Base-by-base conservation (phyloP, 2,888 invertebrate genomes). In the Patella ulyssiponensis region DNA sequence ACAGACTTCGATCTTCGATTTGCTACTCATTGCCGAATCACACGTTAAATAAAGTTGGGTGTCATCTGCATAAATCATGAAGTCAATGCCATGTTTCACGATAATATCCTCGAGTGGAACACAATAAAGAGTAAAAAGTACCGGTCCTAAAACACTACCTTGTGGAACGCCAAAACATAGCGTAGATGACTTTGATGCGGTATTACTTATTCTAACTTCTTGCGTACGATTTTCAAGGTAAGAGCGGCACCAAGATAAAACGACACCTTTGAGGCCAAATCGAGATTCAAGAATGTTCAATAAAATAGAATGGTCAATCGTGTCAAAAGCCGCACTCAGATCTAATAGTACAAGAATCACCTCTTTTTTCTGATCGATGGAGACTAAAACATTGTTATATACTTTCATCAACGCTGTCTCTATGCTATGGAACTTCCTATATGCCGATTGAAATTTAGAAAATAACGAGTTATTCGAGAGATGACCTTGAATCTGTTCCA, bases 1-100 rank as follows among this genome's bases (percentile, higher is more conserved):
- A 54, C 54, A 54, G 54, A 12, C n/a, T n/a, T n/a, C n/a, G n/a
- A n/a, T n/a, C 54, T 54, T 54, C 54, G 54, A 54, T 54, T 54
- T 54, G 54, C 54, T 54, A 54, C 54, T 54, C 54, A 54, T 54
- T 54, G 54, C 54, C 54, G 54, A 54, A 54, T 54, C 54, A 54
- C 54, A 54, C 15, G 54, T 54, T 54, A 54, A 54, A 54, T 54
- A 54, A 54, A 54, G 54, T 54, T 54, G 54, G 54, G 54, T 54
- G 54, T 54, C 54, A 54, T 54, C 54, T 54, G 54, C 54, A 54
- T 54, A 54, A 54, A 54, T 54, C 54, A 54, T 54, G 54, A 54
- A 54, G 54, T 54, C 54, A n/a, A n/a, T n/a, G n/a, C n/a, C n/a
- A n/a, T n/a, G n/a, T n/a, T n/a, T n/a, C n/a, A n/a, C n/a, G n/a